A percentile compares a stretch with the other conserved stretches of the same genome.
phyloP scores from a whole-genome alignment of 2,888 invertebrate species.

The Coleophora flavipennella region DNA sequence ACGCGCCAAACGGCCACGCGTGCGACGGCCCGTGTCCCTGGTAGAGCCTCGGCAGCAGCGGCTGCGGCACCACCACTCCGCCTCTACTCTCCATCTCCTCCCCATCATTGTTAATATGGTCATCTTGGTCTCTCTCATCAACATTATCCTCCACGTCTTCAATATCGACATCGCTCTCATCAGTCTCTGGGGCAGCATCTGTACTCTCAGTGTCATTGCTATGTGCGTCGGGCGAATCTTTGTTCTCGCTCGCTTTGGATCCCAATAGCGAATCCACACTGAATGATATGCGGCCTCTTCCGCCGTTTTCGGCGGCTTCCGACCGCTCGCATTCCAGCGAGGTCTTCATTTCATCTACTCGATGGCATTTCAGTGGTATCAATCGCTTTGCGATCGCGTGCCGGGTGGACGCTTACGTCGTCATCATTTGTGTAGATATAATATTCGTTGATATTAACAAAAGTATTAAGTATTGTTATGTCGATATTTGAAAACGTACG shows the following conservation, averaged over 20 bases:
- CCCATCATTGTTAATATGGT: slow-evolving; percentile 55
- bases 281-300: slow-evolving; percentile 80
- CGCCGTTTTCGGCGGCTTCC: slow-evolving; percentile 62
- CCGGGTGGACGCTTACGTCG: slow-evolving; percentile 5
- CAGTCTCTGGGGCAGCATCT: slow-evolving; percentile 45
- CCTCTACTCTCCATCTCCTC: slow-evolving; percentile 58
- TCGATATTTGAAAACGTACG: no score
- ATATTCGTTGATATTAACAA: no score
- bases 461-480: no score
- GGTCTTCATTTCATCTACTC: slow-evolving; percentile 68
- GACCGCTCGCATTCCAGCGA: slow-evolving; percentile 67
- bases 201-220: slow-evolving; percentile 59
- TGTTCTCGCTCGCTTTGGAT: slow-evolving; percentile 41
- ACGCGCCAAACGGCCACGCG: slow-evolving; percentile 76
- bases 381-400: slow-evolving; percentile 2
- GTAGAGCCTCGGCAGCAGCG: slow-evolving; percentile 74
- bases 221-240: slow-evolving; percentile 39
- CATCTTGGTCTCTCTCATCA: slow-evolving; percentile 46
- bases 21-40: slow-evolving; percentile 68
- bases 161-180: slow-evolving; percentile 67
- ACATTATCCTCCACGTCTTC: slow-evolving; percentile 59
- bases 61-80: slow-evolving; percentile 78
- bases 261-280: slow-evolving; percentile 79
- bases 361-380: slow-evolving; percentile 40
- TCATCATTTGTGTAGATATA: no score